Base-by-base conservation (phyloP, 2,797 vertebrate species). In the Nannoperca obscura region DNA sequence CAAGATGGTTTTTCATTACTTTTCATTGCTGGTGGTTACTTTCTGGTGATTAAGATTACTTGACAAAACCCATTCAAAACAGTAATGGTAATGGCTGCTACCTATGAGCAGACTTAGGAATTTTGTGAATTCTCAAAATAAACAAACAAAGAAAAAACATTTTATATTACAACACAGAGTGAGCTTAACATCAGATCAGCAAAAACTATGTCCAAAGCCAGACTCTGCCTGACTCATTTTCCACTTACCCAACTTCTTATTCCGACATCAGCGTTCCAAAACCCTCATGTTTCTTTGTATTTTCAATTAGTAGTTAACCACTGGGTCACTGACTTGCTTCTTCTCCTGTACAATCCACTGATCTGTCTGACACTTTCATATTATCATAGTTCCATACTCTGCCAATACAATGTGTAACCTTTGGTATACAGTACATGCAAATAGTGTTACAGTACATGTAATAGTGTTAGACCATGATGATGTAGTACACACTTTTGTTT, bases 401-500 rank as follows among this genome's bases (percentile, higher is more conserved):
- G 7, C 24, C 5, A 8, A 40, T 53, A 30, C 47, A 60, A 7
- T 22, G n/a, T 61, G 55, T 22, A 38, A 67, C 2, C 0, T 38
- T 11, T 58, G 7, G 1, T 19, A 5, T 50, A 27, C 19, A 55
- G 11, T 19, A 11, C 3, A 68, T 22, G 1, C 3, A 3, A 27
- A 30, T n/a, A n/a, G 30, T 47, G 17, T 53, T 12, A n/a, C 12
- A 27, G 24, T 27, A 27, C 24, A 27, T 27, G 24, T 27, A 27
- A 27, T 27, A 27, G 24, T 27, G 24, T 27, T 27, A 27, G 24
- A 27, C 34, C 19, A n/a, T 27, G 42, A 44, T 64, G 38, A 42
- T 44, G 34, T 10, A 67, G 17, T 57, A 64, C 42, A 40, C 11
- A 34, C 34, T 75, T 73, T 70, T 24, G 46, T 72, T 71, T 58